Percentiles rank a stretch among this genome's conserved stretches.
Conservation (phyloP, 2,113 vertebrate genomes). For the Solea senegalensis region DNA sequence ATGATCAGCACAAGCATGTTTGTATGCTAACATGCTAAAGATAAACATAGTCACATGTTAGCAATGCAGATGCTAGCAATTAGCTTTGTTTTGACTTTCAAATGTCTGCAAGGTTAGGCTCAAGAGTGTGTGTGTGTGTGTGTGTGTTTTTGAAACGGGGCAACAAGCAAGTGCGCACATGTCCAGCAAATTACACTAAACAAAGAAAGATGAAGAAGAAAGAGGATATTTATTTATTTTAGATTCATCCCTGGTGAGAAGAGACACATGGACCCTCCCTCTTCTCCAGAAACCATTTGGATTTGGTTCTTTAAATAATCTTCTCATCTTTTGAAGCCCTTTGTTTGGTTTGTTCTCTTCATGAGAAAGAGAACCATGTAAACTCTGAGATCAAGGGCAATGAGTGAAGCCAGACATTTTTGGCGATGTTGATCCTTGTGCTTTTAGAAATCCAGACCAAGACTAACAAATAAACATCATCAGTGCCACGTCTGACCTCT, state of each 20-base stretch:
- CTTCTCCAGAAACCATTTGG: conserved; percentile 29
- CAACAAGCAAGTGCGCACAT: not conserved
- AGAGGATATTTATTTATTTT: conserved; percentile 9
- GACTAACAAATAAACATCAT: too few relatives aligned
- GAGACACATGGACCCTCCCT: conserved; percentile 9
- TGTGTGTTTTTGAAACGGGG: conserved; percentile 16
- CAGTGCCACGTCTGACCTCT: too few relatives aligned
- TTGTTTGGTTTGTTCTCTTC: conserved; percentile 38
- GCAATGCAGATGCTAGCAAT: too few relatives aligned
- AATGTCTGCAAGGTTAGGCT: too few relatives aligned
- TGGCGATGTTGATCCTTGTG: conserved; percentile 23
- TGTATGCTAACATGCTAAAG: too few relatives aligned
- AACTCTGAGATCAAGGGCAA: conserved; percentile 1
- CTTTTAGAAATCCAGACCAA: not conserved
- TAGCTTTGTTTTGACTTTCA: too few relatives aligned
- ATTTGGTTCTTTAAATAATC: conserved; percentile 3
- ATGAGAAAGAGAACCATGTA: conserved; percentile 14
- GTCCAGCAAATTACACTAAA: not conserved
- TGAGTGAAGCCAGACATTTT: conserved; percentile 16
- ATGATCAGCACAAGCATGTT: too few relatives aligned
- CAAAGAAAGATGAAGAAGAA: not conserved
- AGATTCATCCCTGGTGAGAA: conserved; percentile 10
- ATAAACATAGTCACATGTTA: too few relatives aligned
- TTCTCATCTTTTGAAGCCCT: conserved; percentile 18
- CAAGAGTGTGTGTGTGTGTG: too few relatives aligned